phyloP scores from a whole-genome alignment of 1,140 invertebrate genomes.

The silkworm (Bombyx mori) region ASM3026992v2 NC_085109.1:7614001-7614500 shows the following conservation, averaged over 20 bases:
- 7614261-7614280: constrained; percentile 77
- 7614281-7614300: constrained; percentile 87
- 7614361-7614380: constrained; percentile 92
- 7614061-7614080: constrained; percentile 45
- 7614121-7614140: constrained; percentile 93
- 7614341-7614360: constrained; percentile 79
- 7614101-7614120: constrained; percentile 87
- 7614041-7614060: too few relatives aligned
- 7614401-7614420: constrained; percentile 89
- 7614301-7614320: constrained; percentile 96
- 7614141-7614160: constrained; percentile 79
- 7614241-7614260: constrained; percentile 78
- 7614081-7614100: constrained; percentile 86
- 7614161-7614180: constrained; percentile 76
- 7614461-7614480: constrained; percentile 78
- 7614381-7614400: constrained; percentile 95
- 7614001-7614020: too few relatives aligned
- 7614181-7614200: constrained; percentile 84
- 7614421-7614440: constrained; percentile 82
- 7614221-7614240: constrained; percentile 77
- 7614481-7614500: constrained; percentile 80
- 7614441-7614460: constrained; percentile 88
- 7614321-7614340: constrained; percentile 95
- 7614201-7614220: constrained; percentile 88
- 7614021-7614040: too few relatives aligned